Evolutionary conservation across 2,888 invertebrate species (phyloP).

Genomic region (Ormyrus labotus): DNA sequence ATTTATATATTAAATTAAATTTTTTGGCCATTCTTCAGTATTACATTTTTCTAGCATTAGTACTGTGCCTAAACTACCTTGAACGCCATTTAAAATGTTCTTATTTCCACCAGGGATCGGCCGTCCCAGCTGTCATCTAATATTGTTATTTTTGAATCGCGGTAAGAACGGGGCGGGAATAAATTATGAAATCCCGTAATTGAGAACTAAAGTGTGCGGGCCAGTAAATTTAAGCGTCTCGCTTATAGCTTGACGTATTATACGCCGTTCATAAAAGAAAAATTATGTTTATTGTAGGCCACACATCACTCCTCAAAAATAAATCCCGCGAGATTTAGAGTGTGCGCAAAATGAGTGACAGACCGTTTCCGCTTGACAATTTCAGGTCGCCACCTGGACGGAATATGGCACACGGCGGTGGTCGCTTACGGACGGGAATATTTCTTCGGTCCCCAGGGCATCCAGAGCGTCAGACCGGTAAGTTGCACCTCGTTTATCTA

Average conservation of each 20-base stretch:
- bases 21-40: too few species aligned
- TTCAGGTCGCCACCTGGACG: conserved; percentile 89
- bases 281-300: conserved; percentile 30
- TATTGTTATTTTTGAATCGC: neutral
- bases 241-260: neutral
- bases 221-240: neutral
- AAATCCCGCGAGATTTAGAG: conserved; percentile 9
- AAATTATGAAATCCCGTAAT: neutral
- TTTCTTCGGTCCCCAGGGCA: conserved; percentile 90
- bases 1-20: too few species aligned
- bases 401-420: conserved; percentile 96
- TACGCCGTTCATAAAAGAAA: neutral
- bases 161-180: too few species aligned
- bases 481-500: conserved; percentile 72
- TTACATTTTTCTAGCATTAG: too few species aligned
- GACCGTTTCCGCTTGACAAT: conserved; percentile 54
- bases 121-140: neutral
- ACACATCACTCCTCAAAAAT: conserved; percentile 4
- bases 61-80: too few species aligned
- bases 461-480: conserved; percentile 88
- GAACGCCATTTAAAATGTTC: neutral
- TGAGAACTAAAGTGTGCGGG: neutral
- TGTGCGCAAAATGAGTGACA: conserved; percentile 38
- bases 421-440: conserved; percentile 91
- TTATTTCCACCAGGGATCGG: neutral